phyloP scores from a whole-genome alignment of 1,140 invertebrate species.

The Stenopsyche tienmushanensis region DNA sequence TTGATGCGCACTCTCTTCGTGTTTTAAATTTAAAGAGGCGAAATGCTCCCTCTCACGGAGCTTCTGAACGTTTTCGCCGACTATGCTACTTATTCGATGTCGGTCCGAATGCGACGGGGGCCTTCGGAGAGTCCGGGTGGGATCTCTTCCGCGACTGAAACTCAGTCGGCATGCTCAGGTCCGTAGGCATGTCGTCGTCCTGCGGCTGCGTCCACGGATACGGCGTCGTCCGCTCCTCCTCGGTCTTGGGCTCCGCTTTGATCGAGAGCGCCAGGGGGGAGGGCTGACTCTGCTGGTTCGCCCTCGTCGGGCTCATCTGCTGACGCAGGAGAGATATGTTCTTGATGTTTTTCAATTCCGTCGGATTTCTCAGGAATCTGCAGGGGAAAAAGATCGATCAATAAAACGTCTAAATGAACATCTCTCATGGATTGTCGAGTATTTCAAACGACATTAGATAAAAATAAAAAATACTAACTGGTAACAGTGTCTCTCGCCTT shows the following conservation, averaged over 20 bases:
- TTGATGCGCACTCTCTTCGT: constrained; percentile 58
- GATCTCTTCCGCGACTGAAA: constrained; percentile 52
- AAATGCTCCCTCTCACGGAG: constrained; percentile 50
- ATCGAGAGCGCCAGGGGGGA: constrained; percentile 46
- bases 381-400: constrained; percentile 46
- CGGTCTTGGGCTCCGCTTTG: constrained; percentile 59
- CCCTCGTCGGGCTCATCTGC: constrained; percentile 70
- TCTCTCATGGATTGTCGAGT: no score
- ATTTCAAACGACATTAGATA: no score
- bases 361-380: constrained; percentile 85
- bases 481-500: constrained; percentile 95
- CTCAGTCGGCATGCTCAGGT: constrained; percentile 62
- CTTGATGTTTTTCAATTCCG: constrained; percentile 89
- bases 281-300: constrained; percentile 31
- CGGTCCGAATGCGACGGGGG: constrained; percentile 48
- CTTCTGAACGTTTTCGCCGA: constrained; percentile 54
- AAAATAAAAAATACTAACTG: constrained; percentile 83
- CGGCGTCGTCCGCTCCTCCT: constrained; percentile 51
- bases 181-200: constrained; percentile 66
- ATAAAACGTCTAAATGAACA: no score
- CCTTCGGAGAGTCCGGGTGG: constrained; percentile 46
- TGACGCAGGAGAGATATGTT: constrained; percentile 87
- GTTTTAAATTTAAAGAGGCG: constrained; percentile 52
- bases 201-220: constrained; percentile 46
- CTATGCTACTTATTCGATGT: constrained; percentile 55